Evolutionary conservation across 2,888 invertebrate genomes (phyloP), one percentile per base, ranked within the genome.

Genomic region (Ichneumoninae sp.): DNA sequence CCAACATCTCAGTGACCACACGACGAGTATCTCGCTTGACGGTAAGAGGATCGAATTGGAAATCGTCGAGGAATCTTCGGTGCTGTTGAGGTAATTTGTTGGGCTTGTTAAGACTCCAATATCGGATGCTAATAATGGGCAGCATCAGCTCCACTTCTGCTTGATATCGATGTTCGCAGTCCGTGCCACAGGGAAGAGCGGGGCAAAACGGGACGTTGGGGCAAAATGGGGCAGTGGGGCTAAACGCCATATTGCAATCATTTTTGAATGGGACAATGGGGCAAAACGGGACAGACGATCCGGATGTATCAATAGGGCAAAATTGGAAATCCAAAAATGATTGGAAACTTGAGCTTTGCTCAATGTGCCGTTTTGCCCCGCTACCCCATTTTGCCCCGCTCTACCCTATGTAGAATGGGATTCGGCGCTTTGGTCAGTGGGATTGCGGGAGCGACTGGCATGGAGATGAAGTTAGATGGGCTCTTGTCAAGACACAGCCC

Each of bases 1-100:
- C 13, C 40, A 47, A 22, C 54, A 50, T 54, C 30, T 71, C 69
- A 8, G 40, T 66, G 65, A 40, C 50, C 70, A 44, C 60, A 16
- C 16, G 30, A 70, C 16, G 13, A 30, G 47, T 26, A 57, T 36
- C 36, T 50, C 19, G 33, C 22, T 69, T 1, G 33, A 63, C 44
- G 26, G 40, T 33, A 36, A n/a, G 40, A 68, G n/a, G 16, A 68
- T 40, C 44, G 50, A 30, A 50, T 33, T 26, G 6, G 30, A 7
- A 7, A 63, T 63, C 6, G 26, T 30, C 16, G 3, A 40, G 10
- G 40, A 19, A 40, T 40, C 8, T 19, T n/a, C n/a, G 63, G 33
- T n/a, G n/a, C 63, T 19, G 8, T 40, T 40, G 30, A 26, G 36
- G 66, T 66, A 40, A 36, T 40, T 66, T 19, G 66, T 8, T 33